Percentiles rank a stretch among this genome's conserved stretches.
phyloP scores from a whole-genome alignment of 2,888 invertebrate species.

The Tridacna crocea region DNA sequence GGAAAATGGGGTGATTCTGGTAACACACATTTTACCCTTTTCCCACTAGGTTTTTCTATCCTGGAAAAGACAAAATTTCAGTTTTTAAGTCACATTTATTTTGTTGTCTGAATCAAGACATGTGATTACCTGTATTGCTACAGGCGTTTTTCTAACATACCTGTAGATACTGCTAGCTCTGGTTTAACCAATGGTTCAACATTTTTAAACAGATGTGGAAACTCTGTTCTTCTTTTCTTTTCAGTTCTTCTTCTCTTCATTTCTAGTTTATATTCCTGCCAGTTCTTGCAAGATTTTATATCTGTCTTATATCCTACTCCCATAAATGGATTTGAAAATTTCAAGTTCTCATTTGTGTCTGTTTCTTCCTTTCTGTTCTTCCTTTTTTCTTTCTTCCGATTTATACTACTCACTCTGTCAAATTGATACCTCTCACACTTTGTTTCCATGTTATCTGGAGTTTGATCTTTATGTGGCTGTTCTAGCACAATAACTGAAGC shows the following conservation, averaged over 20 bases:
- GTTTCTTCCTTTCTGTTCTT: conserved; percentile 30
- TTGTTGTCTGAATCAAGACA: too few relatives aligned
- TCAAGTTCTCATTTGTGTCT: conserved; percentile 33
- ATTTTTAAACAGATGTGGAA: conserved; percentile 46
- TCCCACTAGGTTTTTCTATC: too few relatives aligned
- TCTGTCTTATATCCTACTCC: conserved; percentile 33
- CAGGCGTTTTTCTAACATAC: conserved; percentile 34
- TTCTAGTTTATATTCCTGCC: conserved; percentile 76
- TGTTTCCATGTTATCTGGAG: conserved; percentile 60
- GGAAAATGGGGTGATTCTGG: too few relatives aligned
- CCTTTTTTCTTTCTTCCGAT: conserved; percentile 48
- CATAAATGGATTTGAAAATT: conserved; percentile 71
- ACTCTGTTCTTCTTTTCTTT: conserved; percentile 24
- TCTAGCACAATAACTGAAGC: conserved; percentile 18
- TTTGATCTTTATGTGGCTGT: conserved; percentile 34
- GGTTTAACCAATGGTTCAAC: conserved; percentile 77
- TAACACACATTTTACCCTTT: too few relatives aligned
- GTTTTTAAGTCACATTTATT: too few relatives aligned
- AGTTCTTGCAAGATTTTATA: conserved; percentile 69
- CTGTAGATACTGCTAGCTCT: conserved; percentile 67
- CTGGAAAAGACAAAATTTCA: too few relatives aligned
- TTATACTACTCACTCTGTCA: conserved; percentile 62
- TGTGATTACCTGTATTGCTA: too few relatives aligned
- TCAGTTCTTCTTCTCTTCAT: conserved; percentile 28
- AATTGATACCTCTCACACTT: conserved; percentile 50